Percentiles rank a stretch among this genome's conserved stretches.
Evolutionary conservation across 1,140 invertebrate species (phyloP).

Genomic region (Drosophila bipectinata): DNA sequence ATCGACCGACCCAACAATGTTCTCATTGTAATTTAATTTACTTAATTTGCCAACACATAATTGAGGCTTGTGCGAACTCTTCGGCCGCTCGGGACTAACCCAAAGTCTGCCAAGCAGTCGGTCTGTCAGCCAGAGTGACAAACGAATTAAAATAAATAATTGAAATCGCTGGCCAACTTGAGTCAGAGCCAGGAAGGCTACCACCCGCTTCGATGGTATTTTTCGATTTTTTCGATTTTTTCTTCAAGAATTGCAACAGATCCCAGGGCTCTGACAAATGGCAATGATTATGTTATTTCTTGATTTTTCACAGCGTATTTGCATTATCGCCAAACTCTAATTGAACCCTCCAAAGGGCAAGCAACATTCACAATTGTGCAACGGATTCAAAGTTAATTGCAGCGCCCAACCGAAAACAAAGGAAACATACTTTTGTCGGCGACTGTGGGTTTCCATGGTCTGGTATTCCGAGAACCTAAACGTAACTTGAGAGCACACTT

Average conservation of each 20-base stretch:
- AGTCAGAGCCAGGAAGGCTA: constrained; percentile 9
- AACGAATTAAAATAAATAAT: constrained; percentile 73
- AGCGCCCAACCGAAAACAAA: constrained; percentile 4
- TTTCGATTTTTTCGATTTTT: constrained; percentile 5
- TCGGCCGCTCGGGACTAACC: constrained; percentile 21
- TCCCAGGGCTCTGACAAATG: constrained; percentile 25
- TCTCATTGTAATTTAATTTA: constrained; percentile 78
- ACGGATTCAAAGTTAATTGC: constrained; percentile 24
- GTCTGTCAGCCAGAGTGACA: constrained; percentile 48
- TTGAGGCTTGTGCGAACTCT: constrained; percentile 39
- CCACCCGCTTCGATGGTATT: constrained; percentile 7
- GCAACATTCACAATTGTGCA: constrained; percentile 30
- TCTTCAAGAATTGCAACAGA: constrained; percentile 46
- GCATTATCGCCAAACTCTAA: constrained; percentile 36
- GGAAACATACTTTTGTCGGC: constrained; percentile 9
- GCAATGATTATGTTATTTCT: constrained; percentile 50
- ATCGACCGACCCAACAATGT: constrained; percentile 59
- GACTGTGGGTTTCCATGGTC: neutral
- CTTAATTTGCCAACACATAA: constrained; percentile 64
- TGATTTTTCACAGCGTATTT: constrained; percentile 41
- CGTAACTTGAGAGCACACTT: neutral
- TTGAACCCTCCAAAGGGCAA: constrained; percentile 42
- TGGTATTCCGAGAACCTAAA: neutral
- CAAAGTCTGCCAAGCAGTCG: constrained; percentile 27
- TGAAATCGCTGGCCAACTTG: constrained; percentile 46